A percentile compares a stretch with the other conserved stretches of the same genome.
phyloP scores from a whole-genome alignment of 2,797 vertebrate species.

The Clarias laeviceps region DNA sequence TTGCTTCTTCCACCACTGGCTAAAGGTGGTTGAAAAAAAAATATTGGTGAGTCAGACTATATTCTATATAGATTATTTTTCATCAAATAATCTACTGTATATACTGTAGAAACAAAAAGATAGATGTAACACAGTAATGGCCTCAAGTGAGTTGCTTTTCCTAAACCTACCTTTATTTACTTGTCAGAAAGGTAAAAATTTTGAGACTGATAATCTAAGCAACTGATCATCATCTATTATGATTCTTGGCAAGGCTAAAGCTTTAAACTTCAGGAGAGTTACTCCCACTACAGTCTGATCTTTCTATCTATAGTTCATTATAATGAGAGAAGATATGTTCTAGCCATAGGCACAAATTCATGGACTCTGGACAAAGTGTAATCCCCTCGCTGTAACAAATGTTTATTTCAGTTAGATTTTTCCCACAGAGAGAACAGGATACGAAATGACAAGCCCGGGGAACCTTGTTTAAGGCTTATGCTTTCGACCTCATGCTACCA shows the following conservation, averaged over 20 bases:
- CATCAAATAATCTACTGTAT: too few relatives aligned
- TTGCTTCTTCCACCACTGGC: too few relatives aligned
- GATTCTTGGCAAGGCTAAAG: constrained; percentile 29
- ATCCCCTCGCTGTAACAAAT: constrained; percentile 29
- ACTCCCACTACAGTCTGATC: neutral
- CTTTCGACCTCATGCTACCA: neutral
- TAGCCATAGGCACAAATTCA: constrained; percentile 10
- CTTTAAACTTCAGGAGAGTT: constrained; percentile 35
- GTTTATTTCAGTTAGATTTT: constrained; percentile 42
- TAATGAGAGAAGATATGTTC: neutral
- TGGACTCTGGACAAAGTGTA: constrained; percentile 18
- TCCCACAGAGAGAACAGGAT: constrained; percentile 23
- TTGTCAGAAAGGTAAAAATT: neutral
- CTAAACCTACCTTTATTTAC: neutral
- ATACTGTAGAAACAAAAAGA: neutral
- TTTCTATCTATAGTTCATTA: neutral
- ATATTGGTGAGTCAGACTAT: too few relatives aligned
- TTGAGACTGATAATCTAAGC: constrained; percentile 47
- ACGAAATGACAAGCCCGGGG: constrained; percentile 35
- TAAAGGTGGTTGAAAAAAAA: too few relatives aligned
- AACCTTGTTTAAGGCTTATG: neutral
- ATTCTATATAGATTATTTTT: too few relatives aligned
- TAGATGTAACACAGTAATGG: neutral
- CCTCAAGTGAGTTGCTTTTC: neutral
- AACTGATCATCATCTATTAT: constrained; percentile 37